Evolutionary conservation across 2,113 vertebrate species (phyloP), one percentile per base, ranked within the genome.

Genomic region (Thunnus thynnus): DNA sequence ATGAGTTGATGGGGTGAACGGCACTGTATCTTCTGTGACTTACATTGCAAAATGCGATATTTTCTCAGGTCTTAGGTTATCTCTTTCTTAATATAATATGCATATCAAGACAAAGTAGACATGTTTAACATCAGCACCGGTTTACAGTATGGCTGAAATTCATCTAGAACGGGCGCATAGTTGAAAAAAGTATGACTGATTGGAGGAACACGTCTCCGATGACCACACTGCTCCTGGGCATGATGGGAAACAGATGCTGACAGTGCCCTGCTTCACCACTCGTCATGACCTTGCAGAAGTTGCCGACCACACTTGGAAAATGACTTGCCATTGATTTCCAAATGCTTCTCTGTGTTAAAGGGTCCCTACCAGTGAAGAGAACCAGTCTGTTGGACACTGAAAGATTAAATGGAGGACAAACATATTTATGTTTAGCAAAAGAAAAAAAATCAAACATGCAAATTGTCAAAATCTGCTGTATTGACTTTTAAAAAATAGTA

Each of bases 11-110:
- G 57, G 71, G 84, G 77, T 74, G 86, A 90, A 57, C 71, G 47
- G 83, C 88, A 89, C 88, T 80, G 83, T 72, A 63, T 80, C 76
- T 87, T 91, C 81, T 83, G 73, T 92, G 88, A 93, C 91, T 86
- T 88, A 89, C 84, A 79, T 92, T 91, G 87, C 77, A 74, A 88
- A 84, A 82, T 78, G 87, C 69, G 81, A 87, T 87, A 85, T 94
- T 93, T 91, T 94, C 94, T 94, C 95, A 95, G 95, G 94, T 91
- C 80, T 86, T 90, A 78, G 79, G 79, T 86, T 88, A 77, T 77
- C 54, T 78, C 78, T 86, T 83, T 86, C 79, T 86, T 80, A 85
- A 86, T 87, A 90, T 84, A 86, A 88, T 88, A 89, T 92, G 87
- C 89, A 93, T 91, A 91, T 94, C 89, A 88, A 88, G 73, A 86